phyloP scores from a whole-genome alignment of 2,888 invertebrate genomes.

The Formica aserva region DNA sequence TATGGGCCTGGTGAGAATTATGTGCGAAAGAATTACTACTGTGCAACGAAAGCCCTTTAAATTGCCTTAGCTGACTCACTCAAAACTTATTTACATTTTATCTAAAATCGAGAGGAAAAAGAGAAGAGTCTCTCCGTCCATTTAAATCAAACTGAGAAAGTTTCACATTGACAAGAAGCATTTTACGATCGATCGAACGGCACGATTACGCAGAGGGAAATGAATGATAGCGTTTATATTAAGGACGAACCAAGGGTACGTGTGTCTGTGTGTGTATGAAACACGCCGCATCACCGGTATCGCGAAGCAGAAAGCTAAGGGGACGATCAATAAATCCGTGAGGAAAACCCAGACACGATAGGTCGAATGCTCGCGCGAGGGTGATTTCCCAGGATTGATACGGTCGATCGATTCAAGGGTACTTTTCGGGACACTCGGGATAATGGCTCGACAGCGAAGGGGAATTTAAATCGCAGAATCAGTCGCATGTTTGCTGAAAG shows the following conservation, averaged over 20 bases:
- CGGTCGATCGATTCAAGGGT: conserved; percentile 64
- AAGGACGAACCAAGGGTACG: conserved; percentile 1
- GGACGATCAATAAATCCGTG: conserved; percentile 72
- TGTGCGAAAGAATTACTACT: conserved; percentile 15
- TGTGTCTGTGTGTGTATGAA: background rate
- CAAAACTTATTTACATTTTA: conserved; percentile 41
- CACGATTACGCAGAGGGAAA: conserved; percentile 33
- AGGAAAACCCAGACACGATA: conserved; percentile 66
- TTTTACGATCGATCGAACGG: conserved; percentile 41
- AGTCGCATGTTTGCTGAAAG: background rate
- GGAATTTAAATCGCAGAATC: conserved; percentile 31
- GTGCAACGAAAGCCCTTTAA: conserved; percentile 35
- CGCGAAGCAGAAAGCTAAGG: conserved; percentile 64
- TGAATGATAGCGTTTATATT: conserved; percentile 39
- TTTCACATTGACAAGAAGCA: conserved; percentile 36
- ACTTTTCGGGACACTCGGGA: conserved; percentile 47
- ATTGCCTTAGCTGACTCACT: conserved; percentile 24
- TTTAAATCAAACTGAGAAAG: conserved; percentile 33
- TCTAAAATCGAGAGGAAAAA: conserved; percentile 15
- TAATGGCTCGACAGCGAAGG: conserved; percentile 23
- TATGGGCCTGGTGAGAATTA: background rate
- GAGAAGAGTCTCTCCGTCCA: conserved; percentile 13
- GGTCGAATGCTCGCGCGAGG: conserved; percentile 70
- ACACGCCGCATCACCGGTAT: conserved; percentile 53
- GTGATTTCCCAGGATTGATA: conserved; percentile 70